These are phyloP conservation scores for Psittacus erithacus DNA, from an alignment of 2,113 vertebrate species.

Conservation along the genomic window DNA sequence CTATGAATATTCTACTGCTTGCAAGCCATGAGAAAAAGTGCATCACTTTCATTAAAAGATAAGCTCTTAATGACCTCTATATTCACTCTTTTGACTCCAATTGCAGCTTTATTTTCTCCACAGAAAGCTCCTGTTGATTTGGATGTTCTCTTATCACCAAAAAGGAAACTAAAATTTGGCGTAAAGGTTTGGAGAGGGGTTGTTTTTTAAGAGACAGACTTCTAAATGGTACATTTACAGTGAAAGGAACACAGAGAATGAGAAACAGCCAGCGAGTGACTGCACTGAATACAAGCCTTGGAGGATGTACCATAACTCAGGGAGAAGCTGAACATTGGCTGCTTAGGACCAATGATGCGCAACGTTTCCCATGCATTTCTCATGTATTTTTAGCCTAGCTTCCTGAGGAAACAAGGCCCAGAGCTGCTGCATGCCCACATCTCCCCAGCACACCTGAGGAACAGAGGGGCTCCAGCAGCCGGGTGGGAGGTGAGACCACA, in stretches of 20 bases:
- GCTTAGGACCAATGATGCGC: accelerated
- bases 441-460: background rate
- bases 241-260: accelerated
- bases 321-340: background rate
- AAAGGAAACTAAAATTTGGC: background rate
- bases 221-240: accelerated
- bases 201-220: background rate
- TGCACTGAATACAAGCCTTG: accelerated
- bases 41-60: background rate
- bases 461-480: background rate
- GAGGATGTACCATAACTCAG: accelerated
- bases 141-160: background rate
- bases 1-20: background rate
- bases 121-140: accelerated
- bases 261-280: background rate
- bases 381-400: background rate
- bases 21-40: accelerated
- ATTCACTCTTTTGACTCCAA: background rate
- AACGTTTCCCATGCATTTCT: background rate
- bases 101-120: background rate
- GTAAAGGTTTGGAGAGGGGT: background rate
- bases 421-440: background rate
- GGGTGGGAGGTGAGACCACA: background rate
- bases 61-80: background rate
- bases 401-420: conserved; percentile 41